Base-by-base conservation (phyloP, 2,888 invertebrate species). In the Agonopterix arenella region DNA sequence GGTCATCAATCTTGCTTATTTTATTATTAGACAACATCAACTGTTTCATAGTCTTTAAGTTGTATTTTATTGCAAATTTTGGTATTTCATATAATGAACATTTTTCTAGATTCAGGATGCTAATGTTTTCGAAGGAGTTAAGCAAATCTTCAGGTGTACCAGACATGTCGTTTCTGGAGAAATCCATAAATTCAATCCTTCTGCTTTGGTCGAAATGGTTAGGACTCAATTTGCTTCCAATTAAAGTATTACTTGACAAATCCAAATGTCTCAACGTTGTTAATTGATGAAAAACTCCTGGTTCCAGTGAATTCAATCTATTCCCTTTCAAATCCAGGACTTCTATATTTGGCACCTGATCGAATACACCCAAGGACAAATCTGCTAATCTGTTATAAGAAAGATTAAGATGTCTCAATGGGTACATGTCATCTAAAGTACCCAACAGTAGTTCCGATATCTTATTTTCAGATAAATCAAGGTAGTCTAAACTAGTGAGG, bases 401-500 rank as follows among this genome's bases (percentile, higher is more conserved):
- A 10, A 81, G 58, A 58, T 80, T 78, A 44, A 83, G 56, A 53
- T 68, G 57, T 8, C 61, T 69, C 4, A 79, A 57, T 47, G 60
- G 52, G 13, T 43, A 48, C 10, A 61, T 61, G 9, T 59, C 75
- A 43, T 81, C 76, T 1, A 83, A 52, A 7, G 73, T 70, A 2
- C 76, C 79, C 1, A 74, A 58, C 58, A 70, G 64, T 0, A 83
- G 51, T n/a, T 50, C 54, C 7, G 52, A 49, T 37, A 83, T 66
- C 50, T 69, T 71, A 53, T 83, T 83, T 8, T 60, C 44, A 3
- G 80, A 78, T 13, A 83, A 49, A 56, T 81, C 80, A 2, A 83
- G 57, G 45, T 68, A 60, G 59, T 69, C 56, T 1, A 80, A 55
- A n/a, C 60, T 51, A 11, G 60, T 61, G n/a, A 79, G 57, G 9